A percentile compares a stretch with the other conserved stretches of the same genome.
Evolutionary conservation across 2,888 invertebrate species (phyloP).

Genomic region (Nowickia ferox): DNA sequence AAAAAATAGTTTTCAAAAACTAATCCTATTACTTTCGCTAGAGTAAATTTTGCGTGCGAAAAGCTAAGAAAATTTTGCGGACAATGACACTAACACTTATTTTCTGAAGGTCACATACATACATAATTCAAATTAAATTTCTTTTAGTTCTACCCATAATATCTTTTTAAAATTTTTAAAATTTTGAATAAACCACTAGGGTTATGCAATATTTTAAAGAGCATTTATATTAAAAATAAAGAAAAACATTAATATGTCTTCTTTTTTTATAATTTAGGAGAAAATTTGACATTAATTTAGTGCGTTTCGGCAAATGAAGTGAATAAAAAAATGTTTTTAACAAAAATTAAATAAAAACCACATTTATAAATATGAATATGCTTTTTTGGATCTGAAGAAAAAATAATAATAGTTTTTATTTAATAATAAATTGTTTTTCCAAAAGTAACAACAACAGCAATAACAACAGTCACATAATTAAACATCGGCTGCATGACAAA

Average conservation of each 20-base stretch:
- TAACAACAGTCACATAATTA: background rate
- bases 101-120: slow-evolving; percentile 63
- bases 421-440: slow-evolving; percentile 28
- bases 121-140: slow-evolving; percentile 33
- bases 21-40: slow-evolving; percentile 43
- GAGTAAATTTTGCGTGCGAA: background rate
- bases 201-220: slow-evolving; percentile 57
- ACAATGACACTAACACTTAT: slow-evolving; percentile 66
- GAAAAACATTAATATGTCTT: background rate
- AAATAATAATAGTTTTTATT: background rate
- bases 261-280: slow-evolving; percentile 7
- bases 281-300: slow-evolving; percentile 26
- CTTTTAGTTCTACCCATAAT: slow-evolving; percentile 16
- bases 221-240: slow-evolving; percentile 24
- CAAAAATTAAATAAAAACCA: slow-evolving; percentile 29
- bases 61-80: slow-evolving; percentile 15
- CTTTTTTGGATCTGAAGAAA: background rate
- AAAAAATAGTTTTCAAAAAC: slow-evolving; percentile 3
- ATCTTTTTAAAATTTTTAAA: slow-evolving; percentile 26
- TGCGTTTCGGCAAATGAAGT: slow-evolving; percentile 46
- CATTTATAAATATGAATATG: background rate
- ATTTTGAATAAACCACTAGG: slow-evolving; percentile 33
- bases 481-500: slow-evolving; percentile 6
- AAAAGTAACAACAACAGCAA: slow-evolving; percentile 22
- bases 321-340: slow-evolving; percentile 50